Percentiles rank a stretch among this genome's conserved stretches.
Evolutionary conservation across 1,140 invertebrate species (phyloP).

Genomic region (Uloborus diversus): DNA sequence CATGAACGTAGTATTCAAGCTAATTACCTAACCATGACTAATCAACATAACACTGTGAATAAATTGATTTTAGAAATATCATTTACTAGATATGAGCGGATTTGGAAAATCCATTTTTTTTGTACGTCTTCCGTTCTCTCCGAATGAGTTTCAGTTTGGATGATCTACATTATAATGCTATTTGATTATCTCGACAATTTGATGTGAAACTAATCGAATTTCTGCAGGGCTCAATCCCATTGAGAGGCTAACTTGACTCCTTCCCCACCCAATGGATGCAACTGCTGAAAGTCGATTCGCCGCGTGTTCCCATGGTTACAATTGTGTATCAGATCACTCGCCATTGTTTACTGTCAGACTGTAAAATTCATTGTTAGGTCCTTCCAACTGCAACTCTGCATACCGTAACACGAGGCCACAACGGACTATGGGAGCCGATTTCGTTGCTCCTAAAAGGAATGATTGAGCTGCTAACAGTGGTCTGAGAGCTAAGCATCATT

Average conservation of each 20-base stretch:
- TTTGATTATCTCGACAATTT: slow-evolving; percentile 44
- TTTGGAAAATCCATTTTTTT: no score
- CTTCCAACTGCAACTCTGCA: slow-evolving; percentile 18
- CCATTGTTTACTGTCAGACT: slow-evolving; percentile 39
- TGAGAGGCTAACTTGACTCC: slow-evolving; percentile 18
- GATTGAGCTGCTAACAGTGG: no score
- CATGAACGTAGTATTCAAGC: no score
- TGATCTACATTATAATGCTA: slow-evolving; percentile 37
- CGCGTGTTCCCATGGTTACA: slow-evolving; percentile 26
- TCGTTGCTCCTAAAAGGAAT: no score
- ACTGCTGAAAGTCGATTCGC: slow-evolving; percentile 41
- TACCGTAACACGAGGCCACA: no score
- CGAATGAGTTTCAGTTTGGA: slow-evolving; percentile 21
- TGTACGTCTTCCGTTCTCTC: no score
- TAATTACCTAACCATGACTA: no score
- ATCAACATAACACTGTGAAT: no score
- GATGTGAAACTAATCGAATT: slow-evolving; percentile 46
- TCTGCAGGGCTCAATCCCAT: slow-evolving; percentile 41
- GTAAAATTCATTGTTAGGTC: slow-evolving; percentile 20
- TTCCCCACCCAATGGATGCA: background rate
- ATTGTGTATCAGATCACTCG: background rate
- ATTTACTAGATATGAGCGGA: no score
- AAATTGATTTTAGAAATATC: no score
- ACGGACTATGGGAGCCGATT: no score
- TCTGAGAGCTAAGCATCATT: no score